These are phyloP conservation scores for Silurus meridionalis DNA, from an alignment of 2,113 vertebrate genomes.

Conservation along the genomic window DNA sequence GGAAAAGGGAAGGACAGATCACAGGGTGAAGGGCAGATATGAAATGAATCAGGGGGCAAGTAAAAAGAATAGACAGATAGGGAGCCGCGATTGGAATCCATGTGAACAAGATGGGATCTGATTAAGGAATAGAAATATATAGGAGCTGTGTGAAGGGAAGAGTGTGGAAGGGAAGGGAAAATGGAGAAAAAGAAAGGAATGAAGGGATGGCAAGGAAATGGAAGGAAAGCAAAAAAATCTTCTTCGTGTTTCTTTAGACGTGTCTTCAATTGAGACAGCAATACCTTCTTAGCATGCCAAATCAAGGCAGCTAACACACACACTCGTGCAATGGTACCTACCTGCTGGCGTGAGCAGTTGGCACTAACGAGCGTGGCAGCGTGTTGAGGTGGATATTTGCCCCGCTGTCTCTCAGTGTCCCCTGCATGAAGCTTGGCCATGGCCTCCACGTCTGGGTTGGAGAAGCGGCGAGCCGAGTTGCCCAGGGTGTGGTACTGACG, in stretches of 20 bases:
- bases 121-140: not conserved
- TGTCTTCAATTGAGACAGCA: not conserved
- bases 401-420: conserved; percentile 88
- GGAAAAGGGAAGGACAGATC: not conserved
- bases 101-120: not conserved
- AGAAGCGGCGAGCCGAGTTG: conserved; percentile 85
- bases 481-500: conserved; percentile 92
- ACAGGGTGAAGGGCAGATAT: no score
- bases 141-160: not conserved
- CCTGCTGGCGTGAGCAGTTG: conserved; percentile 54
- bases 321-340: conserved; percentile 4
- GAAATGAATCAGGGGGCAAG: no score
- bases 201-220: not conserved
- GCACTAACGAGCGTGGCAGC: conserved; percentile 53
- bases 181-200: not conserved
- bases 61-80: no score
- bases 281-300: not conserved
- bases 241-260: not conserved
- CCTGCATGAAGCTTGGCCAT: conserved; percentile 89
- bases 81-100: no score
- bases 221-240: not conserved
- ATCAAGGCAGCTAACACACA: conserved; percentile 3
- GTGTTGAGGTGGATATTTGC: conserved; percentile 82
- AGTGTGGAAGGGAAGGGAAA: not conserved
- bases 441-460: conserved; percentile 90